Conservation (phyloP, 2,888 invertebrate species). For the Drosophila hawaiiensis region DNA sequence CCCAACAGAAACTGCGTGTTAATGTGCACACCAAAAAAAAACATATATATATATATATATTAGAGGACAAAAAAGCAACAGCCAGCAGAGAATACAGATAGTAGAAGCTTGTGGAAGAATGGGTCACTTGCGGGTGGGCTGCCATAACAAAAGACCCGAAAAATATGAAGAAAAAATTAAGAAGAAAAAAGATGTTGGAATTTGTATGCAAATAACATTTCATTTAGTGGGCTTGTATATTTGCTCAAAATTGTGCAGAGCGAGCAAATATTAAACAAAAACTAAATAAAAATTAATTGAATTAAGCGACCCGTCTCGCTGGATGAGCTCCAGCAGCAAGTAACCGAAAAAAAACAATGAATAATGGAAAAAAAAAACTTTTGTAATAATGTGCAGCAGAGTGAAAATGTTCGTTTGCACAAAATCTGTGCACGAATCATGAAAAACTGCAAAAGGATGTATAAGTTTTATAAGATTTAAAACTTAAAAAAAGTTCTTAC, state of each 20-base stretch:
- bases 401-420: conserved; percentile 63
- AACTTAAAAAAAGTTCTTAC: conserved; percentile 37
- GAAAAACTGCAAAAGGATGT: conserved; percentile 57
- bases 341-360: conserved; percentile 12
- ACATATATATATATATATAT: neutral
- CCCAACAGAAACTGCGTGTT: conserved; percentile 69
- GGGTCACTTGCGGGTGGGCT: conserved; percentile 12
- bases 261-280: conserved; percentile 75
- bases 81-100: conserved; percentile 20
- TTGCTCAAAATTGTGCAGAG: conserved; percentile 74
- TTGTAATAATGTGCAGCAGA: conserved; percentile 63
- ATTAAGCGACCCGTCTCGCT: conserved; percentile 65
- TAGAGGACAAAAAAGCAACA: conserved; percentile 5
- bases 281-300: conserved; percentile 80
- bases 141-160: conserved; percentile 40
- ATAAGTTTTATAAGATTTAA: conserved; percentile 65
- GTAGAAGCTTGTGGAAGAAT: conserved; percentile 17
- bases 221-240: conserved; percentile 73
- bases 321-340: conserved; percentile 34
- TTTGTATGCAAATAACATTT: conserved; percentile 78
- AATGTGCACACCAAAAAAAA: conserved; percentile 56
- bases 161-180: conserved; percentile 30
- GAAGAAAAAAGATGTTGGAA: conserved; percentile 43
- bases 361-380: conserved; percentile 29
- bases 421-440: conserved; percentile 58